A percentile compares a stretch with the other conserved stretches of the same genome.
These are phyloP conservation scores for Thysanoteuthis rhombus DNA, from an alignment of 2,888 invertebrate species.

Conservation along the genomic window DNA sequence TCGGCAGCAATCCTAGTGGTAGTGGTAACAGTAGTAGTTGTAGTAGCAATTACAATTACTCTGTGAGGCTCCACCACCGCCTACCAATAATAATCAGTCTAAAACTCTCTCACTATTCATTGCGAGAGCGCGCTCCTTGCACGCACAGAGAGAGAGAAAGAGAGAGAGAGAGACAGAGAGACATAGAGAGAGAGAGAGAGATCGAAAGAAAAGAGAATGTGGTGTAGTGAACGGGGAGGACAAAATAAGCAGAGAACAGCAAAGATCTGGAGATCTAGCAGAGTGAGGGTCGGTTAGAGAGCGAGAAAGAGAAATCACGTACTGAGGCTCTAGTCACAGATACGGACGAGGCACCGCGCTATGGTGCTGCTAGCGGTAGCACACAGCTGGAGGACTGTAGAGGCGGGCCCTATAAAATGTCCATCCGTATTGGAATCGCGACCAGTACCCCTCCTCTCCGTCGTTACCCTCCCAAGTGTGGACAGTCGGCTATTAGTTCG, in stretches of 20 bases:
- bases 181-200: not conserved
- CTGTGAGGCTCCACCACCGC: not conserved
- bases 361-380: not conserved
- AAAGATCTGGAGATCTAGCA: not conserved
- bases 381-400: conserved; percentile 12
- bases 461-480: not conserved
- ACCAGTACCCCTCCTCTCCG: not conserved
- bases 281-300: not conserved
- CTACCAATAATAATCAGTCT: not conserved
- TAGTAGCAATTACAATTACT: not conserved
- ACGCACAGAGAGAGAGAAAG: not conserved
- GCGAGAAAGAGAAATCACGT: not conserved
- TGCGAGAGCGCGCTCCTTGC: not conserved
- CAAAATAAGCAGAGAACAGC: not conserved
- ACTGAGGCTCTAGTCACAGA: not conserved
- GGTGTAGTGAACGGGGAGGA: not conserved
- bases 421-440: not conserved
- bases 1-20: not conserved
- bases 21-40: not conserved
- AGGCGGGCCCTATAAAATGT: conserved; percentile 12
- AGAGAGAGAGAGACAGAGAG: not conserved
- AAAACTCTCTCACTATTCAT: not conserved
- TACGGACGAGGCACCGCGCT: not conserved
- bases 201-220: not conserved
- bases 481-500: not conserved